Evolutionary conservation across 1,140 invertebrate species (phyloP), one percentile per base, ranked within the genome.

Genomic region (Drosophila pallidifrons): DNA sequence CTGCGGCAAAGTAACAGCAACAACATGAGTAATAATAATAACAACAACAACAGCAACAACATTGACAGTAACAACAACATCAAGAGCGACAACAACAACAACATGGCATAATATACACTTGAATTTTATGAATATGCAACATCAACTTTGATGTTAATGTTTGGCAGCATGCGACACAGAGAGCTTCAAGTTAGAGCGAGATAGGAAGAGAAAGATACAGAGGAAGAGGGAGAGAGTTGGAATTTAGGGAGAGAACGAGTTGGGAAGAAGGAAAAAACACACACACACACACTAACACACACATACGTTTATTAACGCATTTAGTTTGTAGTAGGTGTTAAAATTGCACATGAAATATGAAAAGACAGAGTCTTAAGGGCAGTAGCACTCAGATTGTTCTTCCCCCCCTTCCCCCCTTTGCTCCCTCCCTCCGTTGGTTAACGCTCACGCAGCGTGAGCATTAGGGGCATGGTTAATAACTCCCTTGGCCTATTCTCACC

Each of bases 301-400:
- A 54, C 41, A 49, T 16, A 54, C 74, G 72, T 78, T 88, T 82
- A 83, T 82, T 77, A 68, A 57, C 69, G 77, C 77, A 66, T 81
- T 87, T 77, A 82, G 76, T 75, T 75, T 74, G 83, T 77, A 87
- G 79, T 87, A 87, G 83, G 83, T 88, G 83, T 88, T 88, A 81
- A 89, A 88, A 88, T 83, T 81, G 83, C 83, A 88, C 69, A 87
- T 88, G 79, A 87, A 88, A 82, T 82, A 88, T 88, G 82, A 88
- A 86, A 82, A 87, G 72, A 59, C 82, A 79, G 8, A 79, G 66
- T 86, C 82, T 81, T 69, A 76, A 72, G 75, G 47, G 20, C 43
- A 58, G 7, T 35, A 55, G 16, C 54, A 59, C 54, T 47, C 45
- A 58, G 13, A 25, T 25, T 13, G 16, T 35, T 49, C 13, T 13